phyloP scores from a whole-genome alignment of 2,888 invertebrate species.

The Chirona hameri region DNA sequence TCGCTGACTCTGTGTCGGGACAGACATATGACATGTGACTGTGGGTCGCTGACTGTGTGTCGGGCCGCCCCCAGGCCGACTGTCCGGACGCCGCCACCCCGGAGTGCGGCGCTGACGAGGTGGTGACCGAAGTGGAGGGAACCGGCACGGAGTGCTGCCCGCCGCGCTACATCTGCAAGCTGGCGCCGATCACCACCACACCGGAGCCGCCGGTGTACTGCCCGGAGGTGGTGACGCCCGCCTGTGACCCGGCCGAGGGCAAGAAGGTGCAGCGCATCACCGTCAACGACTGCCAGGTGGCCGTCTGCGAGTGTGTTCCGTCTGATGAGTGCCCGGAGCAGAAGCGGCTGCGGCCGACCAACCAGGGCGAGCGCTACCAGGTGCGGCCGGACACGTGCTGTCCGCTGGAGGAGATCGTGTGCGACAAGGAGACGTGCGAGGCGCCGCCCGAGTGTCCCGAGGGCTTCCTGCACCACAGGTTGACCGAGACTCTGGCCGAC shows the following conservation, averaged over 20 bases:
- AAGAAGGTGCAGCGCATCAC: constrained; percentile 35
- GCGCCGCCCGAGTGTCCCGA: constrained; percentile 7
- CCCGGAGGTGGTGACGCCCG: constrained; percentile 33
- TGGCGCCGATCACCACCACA: not conserved
- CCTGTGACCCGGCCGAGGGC: constrained; percentile 36
- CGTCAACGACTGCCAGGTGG: constrained; percentile 38
- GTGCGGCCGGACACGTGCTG: not conserved
- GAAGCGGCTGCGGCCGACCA: constrained; percentile 37
- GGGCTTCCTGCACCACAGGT: not conserved
- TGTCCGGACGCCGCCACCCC: constrained; percentile 29
- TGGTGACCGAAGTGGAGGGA: constrained; percentile 52
- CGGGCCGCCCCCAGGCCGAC: not conserved
- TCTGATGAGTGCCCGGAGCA: constrained; percentile 61
- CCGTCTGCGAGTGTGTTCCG: constrained; percentile 38
- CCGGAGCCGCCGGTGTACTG: constrained; percentile 1
- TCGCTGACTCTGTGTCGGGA: not conserved
- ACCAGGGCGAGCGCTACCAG: constrained; percentile 32
- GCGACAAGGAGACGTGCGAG: not conserved
- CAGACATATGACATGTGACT: not conserved
- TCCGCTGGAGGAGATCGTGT: not conserved
- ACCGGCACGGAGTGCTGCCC: constrained; percentile 64
- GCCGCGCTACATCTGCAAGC: constrained; percentile 36
- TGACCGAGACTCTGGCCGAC: not conserved
- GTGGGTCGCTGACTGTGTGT: not conserved
- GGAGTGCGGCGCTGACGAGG: not conserved